Evolutionary conservation across 2,113 vertebrate genomes (phyloP).

Genomic region (Nettapus auritus): DNA sequence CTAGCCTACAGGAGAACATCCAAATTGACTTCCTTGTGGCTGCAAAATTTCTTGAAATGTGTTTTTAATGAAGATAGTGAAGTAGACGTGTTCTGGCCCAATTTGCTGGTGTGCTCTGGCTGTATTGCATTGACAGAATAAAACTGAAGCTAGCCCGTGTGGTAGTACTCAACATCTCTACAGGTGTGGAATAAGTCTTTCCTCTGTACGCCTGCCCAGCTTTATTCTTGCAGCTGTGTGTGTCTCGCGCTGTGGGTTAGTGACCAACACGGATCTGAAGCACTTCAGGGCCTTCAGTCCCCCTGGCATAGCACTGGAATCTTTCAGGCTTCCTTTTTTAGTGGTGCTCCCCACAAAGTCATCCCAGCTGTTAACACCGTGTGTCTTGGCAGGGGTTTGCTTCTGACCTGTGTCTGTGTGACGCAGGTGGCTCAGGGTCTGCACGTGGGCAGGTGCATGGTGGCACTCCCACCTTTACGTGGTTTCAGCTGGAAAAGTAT

Average conservation of each 20-base stretch:
- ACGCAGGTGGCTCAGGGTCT: background rate
- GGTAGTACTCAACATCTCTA: background rate
- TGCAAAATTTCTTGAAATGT: background rate
- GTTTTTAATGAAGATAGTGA: background rate
- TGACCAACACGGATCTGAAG: background rate
- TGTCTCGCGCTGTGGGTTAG: fast-evolving
- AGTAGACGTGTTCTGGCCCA: fast-evolving
- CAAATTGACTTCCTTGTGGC: background rate
- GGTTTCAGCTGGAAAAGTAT: background rate
- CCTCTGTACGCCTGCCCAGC: fast-evolving
- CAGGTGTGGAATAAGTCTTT: background rate
- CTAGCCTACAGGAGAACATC: background rate
- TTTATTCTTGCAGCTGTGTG: fast-evolving
- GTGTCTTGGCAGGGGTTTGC: fast-evolving
- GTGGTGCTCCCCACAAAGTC: background rate
- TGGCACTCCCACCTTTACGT: fast-evolving
- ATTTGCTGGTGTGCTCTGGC: fast-evolving
- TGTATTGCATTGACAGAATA: background rate
- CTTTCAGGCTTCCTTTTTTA: fast-evolving
- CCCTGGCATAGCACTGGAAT: fast-evolving
- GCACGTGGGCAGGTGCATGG: fast-evolving
- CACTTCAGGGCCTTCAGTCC: fast-evolving
- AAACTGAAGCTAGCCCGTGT: fast-evolving
- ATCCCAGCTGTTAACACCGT: fast-evolving
- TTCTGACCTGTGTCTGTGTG: fast-evolving